Conservation (phyloP, 1,140 invertebrate species). For the Dendrolimus kikuchii region DNA sequence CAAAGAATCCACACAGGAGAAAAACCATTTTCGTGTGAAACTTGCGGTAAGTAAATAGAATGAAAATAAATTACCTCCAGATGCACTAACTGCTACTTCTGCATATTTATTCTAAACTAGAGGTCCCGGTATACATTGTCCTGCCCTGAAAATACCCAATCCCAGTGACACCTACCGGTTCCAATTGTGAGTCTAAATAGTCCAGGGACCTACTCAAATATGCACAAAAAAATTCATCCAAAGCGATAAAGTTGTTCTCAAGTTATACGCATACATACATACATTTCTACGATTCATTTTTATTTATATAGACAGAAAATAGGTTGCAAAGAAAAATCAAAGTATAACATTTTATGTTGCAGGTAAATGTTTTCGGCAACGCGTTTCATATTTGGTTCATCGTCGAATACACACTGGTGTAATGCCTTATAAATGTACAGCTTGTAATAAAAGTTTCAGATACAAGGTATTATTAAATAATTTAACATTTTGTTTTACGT, state of each 20-base stretch:
- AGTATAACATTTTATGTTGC: constrained; percentile 30
- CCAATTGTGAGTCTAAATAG: no score
- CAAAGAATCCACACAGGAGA: constrained; percentile 91
- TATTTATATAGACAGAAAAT: no score
- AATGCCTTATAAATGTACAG: constrained; percentile 87
- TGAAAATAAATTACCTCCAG: constrained; percentile 1
- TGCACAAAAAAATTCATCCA: no score
- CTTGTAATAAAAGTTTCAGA: constrained; percentile 86
- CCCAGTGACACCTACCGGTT: no score
- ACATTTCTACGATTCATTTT: no score
- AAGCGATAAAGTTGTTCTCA: no score
- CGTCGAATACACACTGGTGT: constrained; percentile 87
- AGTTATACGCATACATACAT: no score
- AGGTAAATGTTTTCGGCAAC: constrained; percentile 90
- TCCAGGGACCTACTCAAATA: no score
- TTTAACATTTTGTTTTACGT: no score
- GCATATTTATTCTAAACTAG: neutral
- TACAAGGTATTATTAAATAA: constrained; percentile 77
- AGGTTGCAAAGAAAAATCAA: no score
- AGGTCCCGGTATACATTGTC: no score
- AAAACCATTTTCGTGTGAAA: constrained; percentile 92
- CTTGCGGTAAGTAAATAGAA: constrained; percentile 80
- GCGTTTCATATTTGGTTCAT: constrained; percentile 90
- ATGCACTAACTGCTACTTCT: neutral
- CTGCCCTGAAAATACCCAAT: no score